A percentile compares a stretch with the other conserved stretches of the same genome.
phyloP scores from a whole-genome alignment of 1,140 invertebrate species.

The Phthorimaea operculella region DNA sequence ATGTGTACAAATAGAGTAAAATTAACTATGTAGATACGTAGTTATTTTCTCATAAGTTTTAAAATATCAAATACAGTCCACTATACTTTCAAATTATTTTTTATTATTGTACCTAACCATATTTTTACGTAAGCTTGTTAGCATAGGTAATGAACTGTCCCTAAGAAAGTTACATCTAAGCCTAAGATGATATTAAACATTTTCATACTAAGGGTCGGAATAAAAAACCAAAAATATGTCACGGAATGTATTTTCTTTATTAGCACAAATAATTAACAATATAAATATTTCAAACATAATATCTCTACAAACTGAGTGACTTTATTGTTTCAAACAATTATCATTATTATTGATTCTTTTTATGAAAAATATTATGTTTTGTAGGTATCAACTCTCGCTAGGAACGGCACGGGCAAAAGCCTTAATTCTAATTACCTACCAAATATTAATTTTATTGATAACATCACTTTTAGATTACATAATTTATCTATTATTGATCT shows the following conservation, averaged over 20 bases:
- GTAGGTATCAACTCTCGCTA: conserved; percentile 4
- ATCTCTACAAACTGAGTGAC: conserved; percentile 4
- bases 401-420: conserved; percentile 4
- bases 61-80: too few species aligned
- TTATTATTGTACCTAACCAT: too few species aligned
- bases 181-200: too few species aligned
- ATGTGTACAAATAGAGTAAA: too few species aligned
- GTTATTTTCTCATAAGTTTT: too few species aligned
- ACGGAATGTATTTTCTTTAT: conserved; percentile 1
- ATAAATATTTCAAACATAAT: conserved; percentile 7
- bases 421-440: conserved; percentile 1
- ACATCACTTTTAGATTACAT: conserved; percentile 2
- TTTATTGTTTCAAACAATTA: conserved; percentile 5
- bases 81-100: too few species aligned
- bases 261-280: conserved; percentile 4
- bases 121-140: too few species aligned
- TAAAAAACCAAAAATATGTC: neutral
- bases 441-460: conserved; percentile 2
- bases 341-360: neutral
- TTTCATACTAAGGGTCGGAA: too few species aligned
- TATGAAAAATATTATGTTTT: conserved; percentile 2
- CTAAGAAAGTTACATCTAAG: too few species aligned
- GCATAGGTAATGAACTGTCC: too few species aligned
- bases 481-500: neutral
- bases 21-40: too few species aligned